Evolutionary conservation across 2,113 vertebrate genomes (phyloP), one percentile per base, ranked within the genome.

Genomic region (Cephalopterus ornatus): DNA sequence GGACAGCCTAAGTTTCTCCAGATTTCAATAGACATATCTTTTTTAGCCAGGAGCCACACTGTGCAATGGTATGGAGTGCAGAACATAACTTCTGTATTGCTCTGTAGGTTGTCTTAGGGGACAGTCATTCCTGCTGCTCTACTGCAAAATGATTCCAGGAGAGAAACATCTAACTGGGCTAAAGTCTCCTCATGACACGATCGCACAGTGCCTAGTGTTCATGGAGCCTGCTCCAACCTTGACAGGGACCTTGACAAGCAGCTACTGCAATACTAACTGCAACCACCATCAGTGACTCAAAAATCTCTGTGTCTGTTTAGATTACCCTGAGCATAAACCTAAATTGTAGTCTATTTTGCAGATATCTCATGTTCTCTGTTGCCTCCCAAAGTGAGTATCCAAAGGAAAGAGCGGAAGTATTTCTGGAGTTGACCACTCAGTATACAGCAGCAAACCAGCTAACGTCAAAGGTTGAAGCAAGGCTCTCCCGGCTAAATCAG

Each of bases 391-490:
- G 18, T 2, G 10, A 3, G 3, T 9, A 18, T 23, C 44, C 56
- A 12, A 26, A 56, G 58, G 33, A n/a, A 73, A 47, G 47, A 28
- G 30, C 1, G 10, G 16, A 26, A 41, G 22, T 53, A 32, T 41
- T 46, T 42, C 41, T 26, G 50, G 68, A 58, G 80, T 4, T 12
- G 6, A 30, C 56, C 21, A 8, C 22, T 56, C 35, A 3, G 17
- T 12, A 6, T 0, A 17, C 14, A 28, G 59, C 42, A 39, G 42
- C 50, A 42, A 9, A 41, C 2, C 18, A 5, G 11, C 19, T 11
- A 11, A 8, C 0, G 8, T 42, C 11, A 0, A 26, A 14, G 33
- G 37, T 2, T 41, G 37, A 8, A 47, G 50, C 74, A 8, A 23
- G 37, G 47, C 33, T 84, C 44, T 55, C 26, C 18, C 0, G 0